Conservation (phyloP, 2,888 invertebrate species). For the Hylaea fasciaria region DNA sequence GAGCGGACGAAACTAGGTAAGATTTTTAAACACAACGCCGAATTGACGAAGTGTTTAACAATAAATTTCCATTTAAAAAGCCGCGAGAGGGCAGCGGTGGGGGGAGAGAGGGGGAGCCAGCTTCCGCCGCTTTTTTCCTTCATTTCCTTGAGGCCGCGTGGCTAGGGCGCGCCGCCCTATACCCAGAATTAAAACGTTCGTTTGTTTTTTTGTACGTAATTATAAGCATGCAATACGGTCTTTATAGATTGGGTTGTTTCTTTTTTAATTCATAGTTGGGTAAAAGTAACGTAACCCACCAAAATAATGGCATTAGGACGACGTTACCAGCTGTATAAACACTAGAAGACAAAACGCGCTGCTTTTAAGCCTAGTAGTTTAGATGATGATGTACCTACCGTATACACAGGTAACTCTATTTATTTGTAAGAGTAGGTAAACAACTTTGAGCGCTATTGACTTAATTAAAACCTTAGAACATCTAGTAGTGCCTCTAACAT, state of each 20-base stretch:
- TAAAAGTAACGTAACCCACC: constrained; percentile 28
- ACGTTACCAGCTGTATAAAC: background rate
- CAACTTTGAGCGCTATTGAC: too few species aligned
- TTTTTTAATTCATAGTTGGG: constrained; percentile 26
- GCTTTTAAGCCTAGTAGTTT: too few species aligned
- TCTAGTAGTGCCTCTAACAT: too few species aligned
- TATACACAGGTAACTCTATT: too few species aligned
- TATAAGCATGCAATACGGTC: constrained; percentile 53
- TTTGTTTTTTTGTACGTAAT: constrained; percentile 61
- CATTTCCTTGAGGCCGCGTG: constrained; percentile 82
- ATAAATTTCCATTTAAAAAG: constrained; percentile 85
- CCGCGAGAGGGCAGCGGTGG: constrained; percentile 65
- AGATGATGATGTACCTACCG: too few species aligned
- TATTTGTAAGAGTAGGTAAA: too few species aligned
- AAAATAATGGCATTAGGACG: constrained; percentile 9
- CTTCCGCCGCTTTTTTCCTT: constrained; percentile 84
- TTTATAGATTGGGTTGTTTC: constrained; percentile 36
- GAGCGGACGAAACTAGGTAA: constrained; percentile 63
- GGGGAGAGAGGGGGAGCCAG: constrained; percentile 54
- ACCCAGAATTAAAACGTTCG: constrained; percentile 75
- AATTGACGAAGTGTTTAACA: constrained; percentile 84
- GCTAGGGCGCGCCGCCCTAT: constrained; percentile 71
- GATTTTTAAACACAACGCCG: constrained; percentile 68
- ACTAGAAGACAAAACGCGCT: background rate
- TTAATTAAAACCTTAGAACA: too few species aligned